These are phyloP conservation scores for Folsomia manolachei DNA, from an alignment of 2,888 invertebrate genomes.

Conservation along the genomic window DNA sequence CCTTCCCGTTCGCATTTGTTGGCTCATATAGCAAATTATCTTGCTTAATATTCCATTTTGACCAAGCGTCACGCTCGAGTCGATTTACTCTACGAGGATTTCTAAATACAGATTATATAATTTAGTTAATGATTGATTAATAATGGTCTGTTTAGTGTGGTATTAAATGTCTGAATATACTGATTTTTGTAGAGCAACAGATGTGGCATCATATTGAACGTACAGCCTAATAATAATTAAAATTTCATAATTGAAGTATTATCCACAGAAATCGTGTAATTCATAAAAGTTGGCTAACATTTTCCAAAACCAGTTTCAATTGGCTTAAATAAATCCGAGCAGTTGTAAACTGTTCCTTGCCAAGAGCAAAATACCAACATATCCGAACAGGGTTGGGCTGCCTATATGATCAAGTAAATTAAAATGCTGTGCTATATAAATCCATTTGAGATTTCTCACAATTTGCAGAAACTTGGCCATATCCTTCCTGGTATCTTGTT, in stretches of 20 bases:
- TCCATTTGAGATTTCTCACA: conserved; percentile 18
- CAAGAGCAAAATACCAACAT: conserved; percentile 70
- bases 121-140: too few species aligned
- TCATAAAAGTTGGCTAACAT: too few species aligned
- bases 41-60: conserved; percentile 32
- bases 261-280: background rate
- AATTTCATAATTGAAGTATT: background rate
- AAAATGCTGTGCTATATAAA: background rate
- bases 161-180: conserved; percentile 9
- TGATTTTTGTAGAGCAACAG: conserved; percentile 24
- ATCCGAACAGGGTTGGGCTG: conserved; percentile 72
- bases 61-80: conserved; percentile 33
- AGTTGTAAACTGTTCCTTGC: conserved; percentile 63
- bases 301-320: conserved; percentile 78
- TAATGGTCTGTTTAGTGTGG: background rate
- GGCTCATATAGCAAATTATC: too few species aligned
- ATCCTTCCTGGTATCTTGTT: conserved; percentile 32
- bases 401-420: too few species aligned
- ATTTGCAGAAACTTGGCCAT: conserved; percentile 31
- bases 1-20: too few species aligned
- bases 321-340: conserved; percentile 70
- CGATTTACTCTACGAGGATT: conserved; percentile 33
- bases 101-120: conserved; percentile 9
- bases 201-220: conserved; percentile 31
- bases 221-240: conserved; percentile 9